Conservation (phyloP, 2,888 invertebrate genomes). For the Eudasyphora cyanicolor region DNA sequence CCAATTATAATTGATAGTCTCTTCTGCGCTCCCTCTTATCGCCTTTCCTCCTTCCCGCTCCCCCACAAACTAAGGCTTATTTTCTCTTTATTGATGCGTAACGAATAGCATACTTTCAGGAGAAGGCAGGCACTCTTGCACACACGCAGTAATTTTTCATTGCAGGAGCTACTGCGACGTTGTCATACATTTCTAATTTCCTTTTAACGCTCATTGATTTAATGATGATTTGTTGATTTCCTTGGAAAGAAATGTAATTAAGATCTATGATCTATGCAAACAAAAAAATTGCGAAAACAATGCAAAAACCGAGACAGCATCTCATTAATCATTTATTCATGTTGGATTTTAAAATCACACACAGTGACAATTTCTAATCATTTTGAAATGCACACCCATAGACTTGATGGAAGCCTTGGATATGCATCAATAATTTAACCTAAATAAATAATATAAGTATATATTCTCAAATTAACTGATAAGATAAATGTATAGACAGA, state of each 20-base stretch:
- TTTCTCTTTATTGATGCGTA: background rate
- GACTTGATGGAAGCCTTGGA: background rate
- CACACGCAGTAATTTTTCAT: too few species aligned
- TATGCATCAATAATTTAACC: background rate
- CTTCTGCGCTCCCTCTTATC: background rate
- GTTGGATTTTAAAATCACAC: background rate
- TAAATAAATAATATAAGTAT: too few species aligned
- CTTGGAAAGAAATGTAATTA: background rate
- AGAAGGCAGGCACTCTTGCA: too few species aligned
- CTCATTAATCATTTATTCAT: conserved; percentile 5
- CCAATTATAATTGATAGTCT: background rate
- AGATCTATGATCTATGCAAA: background rate
- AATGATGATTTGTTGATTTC: conserved; percentile 13
- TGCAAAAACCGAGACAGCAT: background rate
- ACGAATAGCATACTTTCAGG: background rate
- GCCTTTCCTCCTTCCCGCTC: background rate
- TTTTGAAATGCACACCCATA: too few species aligned
- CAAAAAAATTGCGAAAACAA: too few species aligned
- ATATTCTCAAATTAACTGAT: too few species aligned
- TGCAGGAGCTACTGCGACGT: background rate
- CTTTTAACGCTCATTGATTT: background rate
- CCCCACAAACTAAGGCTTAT: too few species aligned
- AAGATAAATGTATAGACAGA: too few species aligned
- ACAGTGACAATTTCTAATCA: background rate
- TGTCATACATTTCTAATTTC: background rate